Conservation (phyloP, 2,888 invertebrate genomes). For the Trachelus stipa region DNA sequence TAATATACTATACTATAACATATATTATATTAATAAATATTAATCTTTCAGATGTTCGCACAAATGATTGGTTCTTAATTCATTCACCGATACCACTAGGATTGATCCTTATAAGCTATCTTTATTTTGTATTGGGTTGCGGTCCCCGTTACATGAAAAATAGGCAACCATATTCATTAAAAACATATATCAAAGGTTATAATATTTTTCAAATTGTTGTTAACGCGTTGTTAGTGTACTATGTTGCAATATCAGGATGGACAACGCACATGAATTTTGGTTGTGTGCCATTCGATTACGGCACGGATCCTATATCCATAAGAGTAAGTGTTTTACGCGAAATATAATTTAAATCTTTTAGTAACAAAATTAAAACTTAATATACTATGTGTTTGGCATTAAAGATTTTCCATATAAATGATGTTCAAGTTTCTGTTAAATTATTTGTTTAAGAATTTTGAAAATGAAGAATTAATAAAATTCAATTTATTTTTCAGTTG, state of each 20-base stretch:
- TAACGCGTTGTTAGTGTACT: conserved; percentile 40
- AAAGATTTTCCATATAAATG: not conserved
- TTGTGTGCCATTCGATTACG: conserved; percentile 78
- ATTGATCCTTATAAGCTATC: conserved; percentile 69
- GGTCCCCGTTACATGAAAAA: conserved; percentile 79
- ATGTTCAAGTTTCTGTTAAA: not conserved
- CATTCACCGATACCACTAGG: conserved; percentile 71
- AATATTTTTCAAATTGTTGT: conserved; percentile 78
- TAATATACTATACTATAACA: conserved; percentile 6
- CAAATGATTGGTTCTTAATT: conserved; percentile 76
- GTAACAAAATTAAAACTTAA: not conserved
- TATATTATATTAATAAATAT: not conserved
- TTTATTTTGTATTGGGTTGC: conserved; percentile 70
- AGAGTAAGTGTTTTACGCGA: conserved; percentile 19
- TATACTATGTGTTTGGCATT: not conserved
- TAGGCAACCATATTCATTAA: conserved; percentile 75
- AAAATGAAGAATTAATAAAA: conserved; percentile 66
- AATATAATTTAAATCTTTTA: not conserved
- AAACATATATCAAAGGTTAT: conserved; percentile 77
- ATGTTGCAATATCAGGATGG: conserved; percentile 71
- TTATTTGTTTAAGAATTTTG: not conserved
- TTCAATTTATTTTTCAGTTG: conserved; percentile 57
- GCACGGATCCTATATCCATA: conserved; percentile 67
- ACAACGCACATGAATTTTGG: conserved; percentile 70
- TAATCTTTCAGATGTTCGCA: conserved; percentile 69